Conservation (phyloP, 2,113 vertebrate species). For the Potamarius usumacintae region DNA sequence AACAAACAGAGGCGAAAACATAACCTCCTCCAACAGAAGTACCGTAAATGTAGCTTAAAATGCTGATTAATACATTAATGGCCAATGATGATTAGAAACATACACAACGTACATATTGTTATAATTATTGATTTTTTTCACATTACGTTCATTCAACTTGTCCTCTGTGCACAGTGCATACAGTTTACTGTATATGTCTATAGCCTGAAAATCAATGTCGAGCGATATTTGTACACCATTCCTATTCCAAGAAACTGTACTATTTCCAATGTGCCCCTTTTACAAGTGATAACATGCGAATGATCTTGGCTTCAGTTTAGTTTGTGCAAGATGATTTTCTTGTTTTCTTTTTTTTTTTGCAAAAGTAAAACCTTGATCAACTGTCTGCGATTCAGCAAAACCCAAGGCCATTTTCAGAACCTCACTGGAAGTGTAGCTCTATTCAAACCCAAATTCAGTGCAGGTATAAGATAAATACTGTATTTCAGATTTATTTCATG, state of each 20-base stretch:
- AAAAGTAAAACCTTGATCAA: neutral
- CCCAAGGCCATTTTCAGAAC: neutral
- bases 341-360: neutral
- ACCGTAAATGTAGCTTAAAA: neutral
- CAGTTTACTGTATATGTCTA: neutral
- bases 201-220: neutral
- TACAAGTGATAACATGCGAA: neutral
- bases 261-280: neutral
- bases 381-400: neutral
- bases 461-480: no score
- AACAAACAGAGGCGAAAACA: no score
- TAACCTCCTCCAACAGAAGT: no score
- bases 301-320: neutral
- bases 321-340: neutral
- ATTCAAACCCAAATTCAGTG: neutral
- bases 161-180: neutral
- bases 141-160: neutral
- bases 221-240: neutral
- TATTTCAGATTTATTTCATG: neutral
- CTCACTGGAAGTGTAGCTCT: neutral
- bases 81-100: neutral
- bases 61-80: neutral
- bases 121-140: neutral
- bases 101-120: neutral
- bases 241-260: neutral